Base-by-base conservation (phyloP, 1,140 invertebrate species). In the Neodiprion lecontei region DNA sequence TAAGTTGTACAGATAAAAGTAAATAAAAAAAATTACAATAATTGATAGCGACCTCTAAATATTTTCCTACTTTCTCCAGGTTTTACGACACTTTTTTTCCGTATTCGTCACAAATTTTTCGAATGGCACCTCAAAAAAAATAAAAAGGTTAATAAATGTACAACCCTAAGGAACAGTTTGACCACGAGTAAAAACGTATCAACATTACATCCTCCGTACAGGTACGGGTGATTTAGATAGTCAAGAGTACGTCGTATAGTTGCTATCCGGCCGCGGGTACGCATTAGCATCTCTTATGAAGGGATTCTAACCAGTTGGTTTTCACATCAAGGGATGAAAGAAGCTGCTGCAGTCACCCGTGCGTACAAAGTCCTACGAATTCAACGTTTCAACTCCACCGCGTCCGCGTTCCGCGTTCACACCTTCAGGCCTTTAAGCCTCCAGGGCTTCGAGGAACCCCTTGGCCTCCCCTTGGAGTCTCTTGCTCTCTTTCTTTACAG, bases 321-420 rank as follows among this genome's bases (percentile, higher is more conserved):
- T 61, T 17, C 11, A 61, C 11, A 7, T 61, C 53, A 9, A 61
- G 53, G 53, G 53, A 61, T 61, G 8, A 61, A 61, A 61, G 53
- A 9, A 17, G 53, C 53, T 61, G 8, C 9, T 61, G 53, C n/a
- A 17, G 53, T 61, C 53, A 17, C 53, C 53, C 4, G 53, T 61
- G 53, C 11, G 9, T 5, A 61, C 53, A 61, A 14, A 61, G 53
- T 61, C 53, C 53, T 61, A 61, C 11, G 53, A 61, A 61, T 61
- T 61, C n/a, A 61, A 61, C 53, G n/a, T 61, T 61, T 61, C 53
- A 61, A 61, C n/a, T 61, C 53, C 53, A 61, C 11, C 11, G 53
- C 9, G 53, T 17, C 53, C 53, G 53, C 53, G 11, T 61, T 17
- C 5, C 9, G 53, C 53, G 53, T 61, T 61, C 53, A 17, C 53